Conservation (phyloP, 2,113 vertebrate species). For the Pollachius pollachius region DNA sequence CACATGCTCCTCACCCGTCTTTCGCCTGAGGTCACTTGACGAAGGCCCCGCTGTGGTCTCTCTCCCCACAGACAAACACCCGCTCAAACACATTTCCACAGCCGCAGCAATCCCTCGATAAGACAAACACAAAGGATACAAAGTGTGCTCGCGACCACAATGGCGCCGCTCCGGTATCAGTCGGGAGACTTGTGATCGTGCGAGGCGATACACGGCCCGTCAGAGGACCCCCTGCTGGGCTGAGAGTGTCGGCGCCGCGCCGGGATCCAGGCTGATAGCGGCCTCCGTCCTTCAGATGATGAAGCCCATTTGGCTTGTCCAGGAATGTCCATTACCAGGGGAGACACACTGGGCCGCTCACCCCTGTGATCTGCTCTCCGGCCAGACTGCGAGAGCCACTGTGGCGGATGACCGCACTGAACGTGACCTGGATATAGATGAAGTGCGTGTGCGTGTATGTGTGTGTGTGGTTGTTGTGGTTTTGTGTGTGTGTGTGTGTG, state of each 20-base stretch:
- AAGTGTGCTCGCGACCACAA: constrained; percentile 12
- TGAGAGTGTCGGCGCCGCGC: constrained; percentile 38
- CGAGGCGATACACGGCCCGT: constrained; percentile 39
- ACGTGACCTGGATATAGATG: too few relatives aligned
- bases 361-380: constrained; percentile 10
- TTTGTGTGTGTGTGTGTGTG: too few relatives aligned
- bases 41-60: neutral
- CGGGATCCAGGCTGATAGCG: constrained; percentile 26
- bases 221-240: constrained; percentile 33
- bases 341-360: constrained; percentile 1
- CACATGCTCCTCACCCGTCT: neutral
- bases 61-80: neutral
- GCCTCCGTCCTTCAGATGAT: constrained; percentile 35
- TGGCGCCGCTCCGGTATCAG: constrained; percentile 33
- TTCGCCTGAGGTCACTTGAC: neutral
- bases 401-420: too few relatives aligned
- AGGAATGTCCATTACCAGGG: constrained; percentile 34
- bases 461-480: too few relatives aligned
- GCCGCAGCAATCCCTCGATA: neutral
- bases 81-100: neutral
- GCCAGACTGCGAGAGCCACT: constrained; percentile 4
- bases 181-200: constrained; percentile 24
- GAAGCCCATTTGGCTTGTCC: constrained; percentile 29
- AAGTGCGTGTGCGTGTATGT: too few relatives aligned
- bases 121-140: constrained; percentile 1